Evolutionary conservation across 2,113 vertebrate genomes (phyloP), one percentile per base, ranked within the genome.

Genomic region (Corydoras maculifer): DNA sequence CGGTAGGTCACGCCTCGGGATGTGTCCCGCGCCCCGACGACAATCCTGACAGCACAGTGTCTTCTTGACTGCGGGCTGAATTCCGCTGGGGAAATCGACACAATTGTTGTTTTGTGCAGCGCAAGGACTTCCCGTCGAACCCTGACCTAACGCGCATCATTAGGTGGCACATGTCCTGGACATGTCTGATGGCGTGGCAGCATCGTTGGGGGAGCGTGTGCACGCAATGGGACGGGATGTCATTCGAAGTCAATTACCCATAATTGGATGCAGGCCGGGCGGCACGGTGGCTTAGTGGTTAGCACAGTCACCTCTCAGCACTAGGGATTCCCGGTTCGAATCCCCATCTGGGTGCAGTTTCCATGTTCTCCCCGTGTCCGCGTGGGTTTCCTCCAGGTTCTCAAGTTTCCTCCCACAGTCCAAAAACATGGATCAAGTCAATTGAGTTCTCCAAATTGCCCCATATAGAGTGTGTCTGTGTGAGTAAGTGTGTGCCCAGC

Each of bases 221-320:
- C n/a, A n/a, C n/a, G 2, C 29, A 50, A 35, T 58, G 64, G 62
- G 72, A 69, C 78, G 74, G 79, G 79, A 69, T 82, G 84, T 82
- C 80, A 12, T 32, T 86, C 80, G 76, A 70, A 84, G 68, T 69
- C 75, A 76, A 86, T 84, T 86, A 86, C 53, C 12, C 66, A 63
- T 84, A 84, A 88, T 84, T 74, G 81, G 77, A 85, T 79, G 75
- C 61, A 9, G 81, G 75, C 78, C 69, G 74, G 76, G 70, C 71
- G 73, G 77, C 58, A 25, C 18, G 18, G 18, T 2, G 18, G 18
- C 18, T 25, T 2, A 25, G 18, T 25, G 18, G 18, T 25, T 25
- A 2, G 18, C 18, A 25, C 18, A 2, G 1, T 25, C 18, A 25
- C 18, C 18, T 25, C 18, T 25, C 18, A 1, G 18, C 18, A 2